Evolutionary conservation across 2,113 vertebrate genomes (phyloP).

Genomic region (Leptobrachium leishanense): DNA sequence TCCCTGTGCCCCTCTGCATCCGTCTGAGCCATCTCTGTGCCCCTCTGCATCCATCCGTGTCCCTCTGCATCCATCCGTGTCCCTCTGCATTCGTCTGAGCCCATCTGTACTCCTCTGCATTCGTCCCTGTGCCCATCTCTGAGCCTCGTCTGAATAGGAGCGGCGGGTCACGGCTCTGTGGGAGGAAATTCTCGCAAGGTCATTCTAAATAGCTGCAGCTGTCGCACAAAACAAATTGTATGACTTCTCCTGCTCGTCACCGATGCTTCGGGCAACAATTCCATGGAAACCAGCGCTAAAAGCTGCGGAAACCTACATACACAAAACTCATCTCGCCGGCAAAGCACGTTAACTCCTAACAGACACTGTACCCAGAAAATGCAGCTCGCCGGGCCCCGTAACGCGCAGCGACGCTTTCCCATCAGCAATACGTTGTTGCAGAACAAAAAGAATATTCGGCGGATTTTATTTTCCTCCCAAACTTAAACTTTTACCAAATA

Average conservation of each 20-base stretch:
- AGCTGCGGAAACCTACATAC: slow-evolving; percentile 11
- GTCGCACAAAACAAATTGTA: slow-evolving; percentile 21
- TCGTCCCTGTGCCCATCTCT: background rate
- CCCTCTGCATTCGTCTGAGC: background rate
- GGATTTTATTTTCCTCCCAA: too few species aligned
- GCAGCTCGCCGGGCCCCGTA: too few species aligned
- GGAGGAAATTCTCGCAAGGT: background rate
- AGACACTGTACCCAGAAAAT: too few species aligned
- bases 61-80: too few species aligned
- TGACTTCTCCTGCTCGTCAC: slow-evolving; percentile 49
- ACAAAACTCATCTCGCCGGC: slow-evolving; percentile 4
- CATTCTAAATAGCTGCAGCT: slow-evolving; percentile 17
- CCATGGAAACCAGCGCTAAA: slow-evolving; percentile 63
- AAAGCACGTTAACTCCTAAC: background rate
- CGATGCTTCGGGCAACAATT: slow-evolving; percentile 58
- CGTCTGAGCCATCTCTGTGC: background rate
- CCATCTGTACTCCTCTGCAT: background rate
- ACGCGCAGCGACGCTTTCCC: too few species aligned
- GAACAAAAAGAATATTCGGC: too few species aligned
- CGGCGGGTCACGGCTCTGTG: background rate
- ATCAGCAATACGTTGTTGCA: too few species aligned
- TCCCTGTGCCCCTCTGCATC: too few species aligned
- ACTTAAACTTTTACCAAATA: too few species aligned
- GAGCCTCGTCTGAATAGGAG: background rate
- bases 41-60: too few species aligned